phyloP scores from a whole-genome alignment of 2,888 invertebrate genomes.

The Drosophila demipolita region DNA sequence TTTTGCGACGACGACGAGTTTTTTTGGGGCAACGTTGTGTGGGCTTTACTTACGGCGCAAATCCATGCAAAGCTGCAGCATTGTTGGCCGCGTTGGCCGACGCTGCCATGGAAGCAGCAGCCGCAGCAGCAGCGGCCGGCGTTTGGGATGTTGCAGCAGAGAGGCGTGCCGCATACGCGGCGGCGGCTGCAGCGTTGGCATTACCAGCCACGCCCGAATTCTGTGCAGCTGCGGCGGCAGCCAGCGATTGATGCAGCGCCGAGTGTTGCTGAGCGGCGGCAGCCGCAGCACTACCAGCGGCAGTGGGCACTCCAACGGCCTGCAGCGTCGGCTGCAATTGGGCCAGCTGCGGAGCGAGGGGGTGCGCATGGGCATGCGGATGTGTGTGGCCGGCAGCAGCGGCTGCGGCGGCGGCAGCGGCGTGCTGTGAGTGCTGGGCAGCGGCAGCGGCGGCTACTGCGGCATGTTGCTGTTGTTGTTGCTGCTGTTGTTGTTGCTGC shows the following conservation, averaged over 20 bases:
- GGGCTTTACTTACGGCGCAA: conserved; percentile 93
- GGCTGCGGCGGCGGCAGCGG: conserved; percentile 68
- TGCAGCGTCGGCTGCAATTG: conserved; percentile 68
- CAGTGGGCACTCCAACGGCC: conserved; percentile 87
- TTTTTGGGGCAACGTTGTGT: conserved; percentile 48
- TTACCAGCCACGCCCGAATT: conserved; percentile 65
- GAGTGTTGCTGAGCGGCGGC: conserved; percentile 85
- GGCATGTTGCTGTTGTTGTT: conserved; percentile 66
- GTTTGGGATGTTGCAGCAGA: conserved; percentile 66
- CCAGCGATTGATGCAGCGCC: conserved; percentile 87
- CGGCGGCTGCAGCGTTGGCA: conserved; percentile 76
- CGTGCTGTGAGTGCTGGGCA: conserved; percentile 66
- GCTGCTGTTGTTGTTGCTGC: conserved; percentile 67
- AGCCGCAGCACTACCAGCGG: conserved; percentile 86
- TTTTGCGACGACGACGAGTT: conserved; percentile 53
- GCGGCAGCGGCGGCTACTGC: conserved; percentile 58
- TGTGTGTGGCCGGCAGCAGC: conserved; percentile 70
- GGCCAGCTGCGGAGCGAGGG: conserved; percentile 67
- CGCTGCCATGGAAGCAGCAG: conserved; percentile 87
- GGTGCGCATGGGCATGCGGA: conserved; percentile 68
- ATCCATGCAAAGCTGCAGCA: conserved; percentile 93
- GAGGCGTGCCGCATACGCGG: conserved; percentile 83
- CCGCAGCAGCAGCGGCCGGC: conserved; percentile 87
- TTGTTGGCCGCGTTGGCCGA: conserved; percentile 90
- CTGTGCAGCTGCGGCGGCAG: conserved; percentile 74